Evolutionary conservation across 2,888 invertebrate genomes (phyloP).

Genomic region (Entomobrya proxima): DNA sequence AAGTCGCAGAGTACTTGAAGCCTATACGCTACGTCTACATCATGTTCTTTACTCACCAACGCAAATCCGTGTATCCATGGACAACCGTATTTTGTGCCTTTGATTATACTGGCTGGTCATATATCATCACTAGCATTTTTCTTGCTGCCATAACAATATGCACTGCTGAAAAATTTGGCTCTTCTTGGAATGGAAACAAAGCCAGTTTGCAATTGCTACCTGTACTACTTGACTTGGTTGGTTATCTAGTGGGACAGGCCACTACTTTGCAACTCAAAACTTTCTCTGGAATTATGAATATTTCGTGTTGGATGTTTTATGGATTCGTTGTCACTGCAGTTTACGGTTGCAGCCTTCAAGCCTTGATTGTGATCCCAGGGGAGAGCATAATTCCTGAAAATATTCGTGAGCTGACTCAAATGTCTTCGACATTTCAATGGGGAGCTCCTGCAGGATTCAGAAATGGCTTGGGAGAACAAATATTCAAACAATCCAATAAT

Average conservation of each 20-base stretch:
- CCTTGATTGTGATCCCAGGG: constrained; percentile 29
- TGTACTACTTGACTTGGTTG: neutral
- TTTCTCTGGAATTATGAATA: neutral
- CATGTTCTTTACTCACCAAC: constrained; percentile 3
- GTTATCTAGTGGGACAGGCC: neutral
- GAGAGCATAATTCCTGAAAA: neutral
- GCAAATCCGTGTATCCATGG: constrained; percentile 6
- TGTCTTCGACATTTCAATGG: neutral
- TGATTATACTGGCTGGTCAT: neutral
- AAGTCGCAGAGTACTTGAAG: neutral
- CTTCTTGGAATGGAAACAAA: neutral
- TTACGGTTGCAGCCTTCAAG: constrained; percentile 31
- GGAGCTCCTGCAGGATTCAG: constrained; percentile 8
- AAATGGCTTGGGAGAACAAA: constrained; percentile 20
- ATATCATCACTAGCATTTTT: neutral
- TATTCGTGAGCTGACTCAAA: neutral
- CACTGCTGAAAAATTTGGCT: neutral
- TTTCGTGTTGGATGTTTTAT: constrained; percentile 17
- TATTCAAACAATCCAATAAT: constrained; percentile 4
- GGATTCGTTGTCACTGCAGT: constrained; percentile 31
- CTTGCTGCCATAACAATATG: neutral
- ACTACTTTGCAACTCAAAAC: neutral
- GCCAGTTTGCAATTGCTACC: neutral
- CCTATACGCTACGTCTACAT: neutral
- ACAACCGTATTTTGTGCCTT: constrained; percentile 42